phyloP scores from a whole-genome alignment of 2,113 vertebrate species.

The Urocynchramus pylzowi region DNA sequence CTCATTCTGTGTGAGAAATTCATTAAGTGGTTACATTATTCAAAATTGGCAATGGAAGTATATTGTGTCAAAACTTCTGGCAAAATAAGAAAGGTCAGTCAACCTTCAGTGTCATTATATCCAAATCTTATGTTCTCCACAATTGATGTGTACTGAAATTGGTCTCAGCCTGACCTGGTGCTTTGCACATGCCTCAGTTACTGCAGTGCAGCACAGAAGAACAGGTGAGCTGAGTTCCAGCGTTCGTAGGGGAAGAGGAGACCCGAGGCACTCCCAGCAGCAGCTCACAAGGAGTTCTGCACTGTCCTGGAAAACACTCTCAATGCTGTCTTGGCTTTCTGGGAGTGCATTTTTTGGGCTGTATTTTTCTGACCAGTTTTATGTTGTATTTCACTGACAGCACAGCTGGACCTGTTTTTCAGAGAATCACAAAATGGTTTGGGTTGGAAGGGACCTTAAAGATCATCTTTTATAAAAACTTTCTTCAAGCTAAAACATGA shows the following conservation, averaged over 20 bases:
- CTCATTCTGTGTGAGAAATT: not conserved
- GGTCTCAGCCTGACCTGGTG: not conserved
- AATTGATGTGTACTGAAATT: not conserved
- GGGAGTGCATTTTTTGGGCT: not conserved
- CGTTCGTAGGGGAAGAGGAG: accelerated
- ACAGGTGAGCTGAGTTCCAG: not conserved
- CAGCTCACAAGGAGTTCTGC: not conserved
- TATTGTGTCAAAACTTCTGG: not conserved
- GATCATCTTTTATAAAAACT: not conserved
- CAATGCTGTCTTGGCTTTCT: not conserved
- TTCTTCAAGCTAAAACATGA: not conserved
- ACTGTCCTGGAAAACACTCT: not conserved
- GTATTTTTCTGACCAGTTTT: not conserved
- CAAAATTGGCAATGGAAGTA: not conserved
- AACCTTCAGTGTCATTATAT: not conserved
- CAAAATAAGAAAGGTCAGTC: not conserved
- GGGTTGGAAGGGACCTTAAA: not conserved
- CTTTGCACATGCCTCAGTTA: not conserved
- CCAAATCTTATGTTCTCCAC: not conserved
- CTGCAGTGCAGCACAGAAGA: not conserved
- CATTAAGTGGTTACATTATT: not conserved
- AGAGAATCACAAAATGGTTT: not conserved
- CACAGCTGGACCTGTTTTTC: not conserved
- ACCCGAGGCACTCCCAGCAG: not conserved
- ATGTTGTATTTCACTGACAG: not conserved